These are phyloP conservation scores for Amphiprion percula DNA, from an alignment of 2,113 vertebrate species.

Conservation along the genomic window DNA sequence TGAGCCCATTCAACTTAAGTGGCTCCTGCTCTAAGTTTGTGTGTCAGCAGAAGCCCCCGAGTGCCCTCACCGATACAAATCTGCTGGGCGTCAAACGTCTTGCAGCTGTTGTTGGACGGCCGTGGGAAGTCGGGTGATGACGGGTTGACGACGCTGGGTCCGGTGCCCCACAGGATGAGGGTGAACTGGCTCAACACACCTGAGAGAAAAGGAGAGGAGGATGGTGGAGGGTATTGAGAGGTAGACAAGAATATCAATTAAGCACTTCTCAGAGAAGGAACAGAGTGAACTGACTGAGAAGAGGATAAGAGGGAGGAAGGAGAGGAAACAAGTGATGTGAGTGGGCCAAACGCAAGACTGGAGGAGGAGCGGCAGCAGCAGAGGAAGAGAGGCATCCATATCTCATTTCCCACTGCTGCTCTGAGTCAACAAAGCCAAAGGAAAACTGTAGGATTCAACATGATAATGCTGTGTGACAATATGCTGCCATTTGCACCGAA, in stretches of 20 bases:
- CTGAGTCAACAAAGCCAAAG: constrained; percentile 36
- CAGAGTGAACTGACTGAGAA: constrained; percentile 36
- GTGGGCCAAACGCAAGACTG: constrained; percentile 36
- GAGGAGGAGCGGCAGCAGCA: constrained; percentile 44
- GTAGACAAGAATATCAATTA: constrained; percentile 43
- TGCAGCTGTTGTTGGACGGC: constrained; percentile 94
- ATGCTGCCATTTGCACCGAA: neutral
- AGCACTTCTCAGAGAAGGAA: constrained; percentile 34
- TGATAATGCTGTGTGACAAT: constrained; percentile 13
- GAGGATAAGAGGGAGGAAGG: constrained; percentile 45
- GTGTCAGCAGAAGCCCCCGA: neutral
- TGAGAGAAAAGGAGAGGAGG: constrained; percentile 55
- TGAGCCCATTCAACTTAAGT: constrained; percentile 12
- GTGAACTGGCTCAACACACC: constrained; percentile 94
- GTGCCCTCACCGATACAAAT: constrained; percentile 94
- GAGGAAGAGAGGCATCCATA: constrained; percentile 21
- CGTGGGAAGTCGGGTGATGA: constrained; percentile 85
- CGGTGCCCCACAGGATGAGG: constrained; percentile 92
- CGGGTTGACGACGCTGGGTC: constrained; percentile 81
- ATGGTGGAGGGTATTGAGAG: neutral
- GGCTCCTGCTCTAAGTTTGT: constrained; percentile 1
- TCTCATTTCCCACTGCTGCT: constrained; percentile 25
- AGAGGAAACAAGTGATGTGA: constrained; percentile 37
- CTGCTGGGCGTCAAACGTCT: constrained; percentile 93
- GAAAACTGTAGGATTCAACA: constrained; percentile 13